These are phyloP conservation scores for Latrodectus elegans DNA, from an alignment of 2,888 invertebrate genomes.

Conservation along the genomic window DNA sequence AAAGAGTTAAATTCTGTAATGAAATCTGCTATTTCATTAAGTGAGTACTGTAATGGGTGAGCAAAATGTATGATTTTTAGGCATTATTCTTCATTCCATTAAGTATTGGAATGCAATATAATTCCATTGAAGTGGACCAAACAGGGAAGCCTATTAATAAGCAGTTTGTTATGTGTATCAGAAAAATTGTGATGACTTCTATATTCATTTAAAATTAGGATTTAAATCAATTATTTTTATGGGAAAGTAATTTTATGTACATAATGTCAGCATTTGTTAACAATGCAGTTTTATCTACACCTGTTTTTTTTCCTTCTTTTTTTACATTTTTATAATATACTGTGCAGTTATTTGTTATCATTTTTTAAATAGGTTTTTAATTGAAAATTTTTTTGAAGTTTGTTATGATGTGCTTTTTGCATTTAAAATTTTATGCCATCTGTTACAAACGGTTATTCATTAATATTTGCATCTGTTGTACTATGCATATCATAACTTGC, in stretches of 20 bases:
- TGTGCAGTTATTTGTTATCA: conserved; percentile 31
- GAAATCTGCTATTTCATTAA: background rate
- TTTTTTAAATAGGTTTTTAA: conserved; percentile 27
- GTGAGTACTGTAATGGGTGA: background rate
- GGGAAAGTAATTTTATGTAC: conserved; percentile 17
- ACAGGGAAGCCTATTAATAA: conserved; percentile 31
- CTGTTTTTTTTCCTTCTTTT: conserved; percentile 9
- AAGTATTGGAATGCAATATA: conserved; percentile 25
- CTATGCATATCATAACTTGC: conserved; percentile 1
- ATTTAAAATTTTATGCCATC: conserved; percentile 22
- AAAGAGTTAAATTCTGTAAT: background rate
- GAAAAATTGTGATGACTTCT: conserved; percentile 38
- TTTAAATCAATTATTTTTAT: background rate
- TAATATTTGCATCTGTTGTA: background rate
- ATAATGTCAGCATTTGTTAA: conserved; percentile 37
- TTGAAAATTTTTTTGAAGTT: conserved; percentile 9
- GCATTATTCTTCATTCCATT: conserved; percentile 34
- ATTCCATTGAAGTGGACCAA: conserved; percentile 47
- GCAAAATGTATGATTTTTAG: background rate
- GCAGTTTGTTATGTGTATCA: conserved; percentile 17
- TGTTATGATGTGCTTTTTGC: conserved; percentile 20
- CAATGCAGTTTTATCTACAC: conserved; percentile 32
- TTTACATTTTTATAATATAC: conserved; percentile 37
- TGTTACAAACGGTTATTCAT: background rate
- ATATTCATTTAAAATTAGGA: background rate